Evolutionary conservation across 2,797 vertebrate species (phyloP).

Genomic region (Manis pentadactyla): DNA sequence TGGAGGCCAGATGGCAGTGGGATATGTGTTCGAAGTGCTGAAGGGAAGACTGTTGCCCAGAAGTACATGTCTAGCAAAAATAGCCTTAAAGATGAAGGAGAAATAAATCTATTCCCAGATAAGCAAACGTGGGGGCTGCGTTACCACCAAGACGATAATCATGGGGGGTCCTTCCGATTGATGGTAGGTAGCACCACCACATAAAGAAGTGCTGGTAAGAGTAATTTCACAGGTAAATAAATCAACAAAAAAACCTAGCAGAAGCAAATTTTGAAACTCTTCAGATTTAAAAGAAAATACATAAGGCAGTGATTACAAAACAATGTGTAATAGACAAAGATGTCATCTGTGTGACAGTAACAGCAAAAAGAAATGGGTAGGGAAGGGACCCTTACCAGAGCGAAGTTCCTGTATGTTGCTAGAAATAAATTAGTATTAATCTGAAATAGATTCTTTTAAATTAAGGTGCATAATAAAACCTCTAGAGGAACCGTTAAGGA

Average conservation of each 20-base stretch:
- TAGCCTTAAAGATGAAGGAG: too few species aligned
- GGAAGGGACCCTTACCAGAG: background rate
- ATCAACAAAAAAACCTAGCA: background rate
- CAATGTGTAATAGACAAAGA: background rate
- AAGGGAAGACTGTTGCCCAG: accelerated
- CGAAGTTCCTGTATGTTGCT: background rate
- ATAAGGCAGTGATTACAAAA: background rate
- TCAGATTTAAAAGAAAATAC: background rate
- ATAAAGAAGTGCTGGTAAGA: background rate
- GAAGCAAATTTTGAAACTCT: background rate
- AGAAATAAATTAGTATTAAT: background rate
- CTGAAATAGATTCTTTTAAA: background rate
- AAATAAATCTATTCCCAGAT: background rate
- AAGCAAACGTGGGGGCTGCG: background rate
- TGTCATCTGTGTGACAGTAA: too few species aligned
- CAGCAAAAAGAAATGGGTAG: background rate
- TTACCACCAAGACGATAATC: background rate
- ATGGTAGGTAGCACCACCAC: too few species aligned
- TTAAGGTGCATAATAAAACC: background rate
- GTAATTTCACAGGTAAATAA: too few species aligned
- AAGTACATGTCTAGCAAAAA: accelerated
- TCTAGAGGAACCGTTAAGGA: background rate
- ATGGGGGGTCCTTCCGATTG: too few species aligned
- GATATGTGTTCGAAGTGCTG: accelerated
- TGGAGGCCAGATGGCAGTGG: background rate